Base-by-base conservation (phyloP, 2,888 invertebrate genomes). In the Euplagia quadripunctaria region DNA sequence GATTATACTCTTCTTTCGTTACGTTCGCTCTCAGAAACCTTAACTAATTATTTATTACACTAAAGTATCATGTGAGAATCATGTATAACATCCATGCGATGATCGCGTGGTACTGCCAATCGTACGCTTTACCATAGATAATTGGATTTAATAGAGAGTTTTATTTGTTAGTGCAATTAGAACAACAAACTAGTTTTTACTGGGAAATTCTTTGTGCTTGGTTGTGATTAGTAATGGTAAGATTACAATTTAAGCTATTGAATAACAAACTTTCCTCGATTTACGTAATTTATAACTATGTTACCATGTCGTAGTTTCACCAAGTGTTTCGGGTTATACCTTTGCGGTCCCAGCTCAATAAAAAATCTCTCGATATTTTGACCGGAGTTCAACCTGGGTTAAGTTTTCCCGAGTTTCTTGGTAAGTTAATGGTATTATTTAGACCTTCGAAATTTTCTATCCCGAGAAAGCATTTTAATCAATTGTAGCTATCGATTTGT, bases 41-140 rank as follows among this genome's bases (percentile, higher is more conserved):
- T 41, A 75, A 58, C 55, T 70, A 58, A 72, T 76, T 78, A 79
- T 85, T 84, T 86, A 86, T 87, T 84, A 84, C 80, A 73, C 78
- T 69, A 78, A 61, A 82, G 75, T 75, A 61, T 71, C 75, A 89
- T 88, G 88, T 87, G 87, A 58, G 83, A 86, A 77, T 76, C 87
- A 83, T 85, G 86, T 80, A 77, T 20, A 31, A 31, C 20, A 17
- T 73, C 66, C 81, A 73, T 74, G 73, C 68, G 52, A 72, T 75
- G 74, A 76, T 79, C 82, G 71, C 74, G 74, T 75, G 84, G 72
- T 81, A 74, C 11, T 49, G 66, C 66, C 41, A 41, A 51, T 51
- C 31, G 14, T 61, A 31, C 46, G 70, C 16, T 75, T 68, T 43
- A 77, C 51, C 42, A 70, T 31, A 66, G 51, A 70, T 73, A 68